Evolutionary conservation across 1,140 invertebrate species (phyloP).

Genomic region (Laodelphax striatellus): DNA sequence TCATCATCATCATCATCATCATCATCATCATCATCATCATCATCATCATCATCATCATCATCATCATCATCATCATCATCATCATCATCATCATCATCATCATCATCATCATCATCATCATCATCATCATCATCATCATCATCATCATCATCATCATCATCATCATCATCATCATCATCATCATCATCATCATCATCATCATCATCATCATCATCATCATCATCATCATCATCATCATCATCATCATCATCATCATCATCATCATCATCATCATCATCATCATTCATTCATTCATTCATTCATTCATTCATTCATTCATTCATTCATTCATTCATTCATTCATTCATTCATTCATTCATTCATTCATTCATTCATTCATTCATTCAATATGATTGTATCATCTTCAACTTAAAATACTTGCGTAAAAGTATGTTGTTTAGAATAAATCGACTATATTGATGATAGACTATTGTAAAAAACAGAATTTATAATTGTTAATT

Average conservation of each 20-base stretch:
- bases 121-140: neutral
- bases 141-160: neutral
- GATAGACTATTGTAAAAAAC: too few relatives aligned
- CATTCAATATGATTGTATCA: too few relatives aligned
- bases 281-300: neutral
- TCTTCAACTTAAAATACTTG: too few relatives aligned
- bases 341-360: too few relatives aligned
- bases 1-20: neutral
- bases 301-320: too few relatives aligned
- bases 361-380: too few relatives aligned
- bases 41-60: neutral
- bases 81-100: neutral
- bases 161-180: neutral
- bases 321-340: too few relatives aligned
- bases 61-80: neutral
- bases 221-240: neutral
- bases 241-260: neutral
- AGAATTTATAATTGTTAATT: too few relatives aligned
- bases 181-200: neutral
- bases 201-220: neutral
- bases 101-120: neutral
- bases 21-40: neutral
- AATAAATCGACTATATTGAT: too few relatives aligned
- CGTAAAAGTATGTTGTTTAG: too few relatives aligned
- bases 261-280: too few relatives aligned